Evolutionary conservation across 2,797 vertebrate species (phyloP).

Genomic region (Protosalanx chinensis): DNA sequence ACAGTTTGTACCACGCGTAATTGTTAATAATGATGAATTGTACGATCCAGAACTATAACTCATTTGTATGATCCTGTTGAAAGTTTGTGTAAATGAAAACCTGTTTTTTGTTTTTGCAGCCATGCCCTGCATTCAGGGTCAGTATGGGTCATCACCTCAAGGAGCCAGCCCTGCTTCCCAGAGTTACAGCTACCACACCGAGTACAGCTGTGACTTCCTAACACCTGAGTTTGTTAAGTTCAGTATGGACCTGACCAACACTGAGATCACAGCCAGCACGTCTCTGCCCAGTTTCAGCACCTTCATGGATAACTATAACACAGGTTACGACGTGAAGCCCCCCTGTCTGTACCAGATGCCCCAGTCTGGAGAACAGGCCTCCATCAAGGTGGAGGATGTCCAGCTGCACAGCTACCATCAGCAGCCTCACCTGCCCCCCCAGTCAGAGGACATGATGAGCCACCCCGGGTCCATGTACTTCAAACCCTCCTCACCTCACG

Average conservation of each 20-base stretch:
- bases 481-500: conserved; percentile 90
- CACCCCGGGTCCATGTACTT: conserved; percentile 95
- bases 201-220: conserved; percentile 95
- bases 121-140: conserved; percentile 98
- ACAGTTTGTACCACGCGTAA: not conserved
- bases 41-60: not conserved
- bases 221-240: conserved; percentile 99
- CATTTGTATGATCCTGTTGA: conserved; percentile 11
- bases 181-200: conserved; percentile 94
- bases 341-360: conserved; percentile 99
- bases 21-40: not conserved
- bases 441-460: conserved; percentile 92
- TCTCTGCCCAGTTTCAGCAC: conserved; percentile 77
- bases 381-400: conserved; percentile 98
- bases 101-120: conserved; percentile 76
- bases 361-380: conserved; percentile 91
- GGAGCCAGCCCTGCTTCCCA: conserved; percentile 95
- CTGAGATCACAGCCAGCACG: conserved; percentile 86
- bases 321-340: conserved; percentile 91
- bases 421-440: conserved; percentile 88
- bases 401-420: conserved; percentile 96
- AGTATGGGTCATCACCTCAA: conserved; percentile 94
- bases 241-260: conserved; percentile 99
- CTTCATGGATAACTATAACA: conserved; percentile 82
- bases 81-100: conserved; percentile 56